These are phyloP conservation scores for Cyanocitta stelleri DNA, from an alignment of 2,113 vertebrate species.

Conservation along the genomic window DNA sequence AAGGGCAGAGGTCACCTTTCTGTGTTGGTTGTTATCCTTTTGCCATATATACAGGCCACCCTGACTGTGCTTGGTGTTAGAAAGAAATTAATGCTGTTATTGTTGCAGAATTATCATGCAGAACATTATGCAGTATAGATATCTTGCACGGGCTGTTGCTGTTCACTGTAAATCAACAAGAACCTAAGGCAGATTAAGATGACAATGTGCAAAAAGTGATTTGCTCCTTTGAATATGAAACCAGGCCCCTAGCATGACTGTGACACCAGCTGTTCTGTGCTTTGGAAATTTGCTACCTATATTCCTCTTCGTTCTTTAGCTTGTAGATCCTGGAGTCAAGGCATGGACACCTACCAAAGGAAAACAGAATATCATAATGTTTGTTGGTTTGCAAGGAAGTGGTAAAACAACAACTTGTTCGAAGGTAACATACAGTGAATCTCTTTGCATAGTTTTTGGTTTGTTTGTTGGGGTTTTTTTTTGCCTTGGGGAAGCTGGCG, in stretches of 20 bases:
- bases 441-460: not conserved
- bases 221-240: not conserved
- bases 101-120: not conserved
- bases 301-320: slow-evolving; percentile 67
- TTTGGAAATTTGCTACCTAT: not conserved
- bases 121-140: not conserved
- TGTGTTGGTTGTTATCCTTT: not conserved
- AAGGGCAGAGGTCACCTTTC: not conserved
- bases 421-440: slow-evolving; percentile 78
- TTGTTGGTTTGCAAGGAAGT: slow-evolving; percentile 97
- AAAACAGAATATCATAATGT: slow-evolving; percentile 99
- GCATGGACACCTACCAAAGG: slow-evolving; percentile 98
- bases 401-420: slow-evolving; percentile 99
- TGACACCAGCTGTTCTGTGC: not conserved
- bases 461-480: not conserved
- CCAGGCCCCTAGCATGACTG: not conserved
- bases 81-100: not conserved
- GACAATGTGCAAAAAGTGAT: not conserved
- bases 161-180: not conserved
- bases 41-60: not conserved
- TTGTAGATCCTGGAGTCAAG: slow-evolving; percentile 98
- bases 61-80: not conserved
- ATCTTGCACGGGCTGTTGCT: not conserved
- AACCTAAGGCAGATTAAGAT: not conserved
- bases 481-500: not conserved